Base-by-base conservation (phyloP, 2,797 vertebrate species). In the Amniataba percoides region DNA sequence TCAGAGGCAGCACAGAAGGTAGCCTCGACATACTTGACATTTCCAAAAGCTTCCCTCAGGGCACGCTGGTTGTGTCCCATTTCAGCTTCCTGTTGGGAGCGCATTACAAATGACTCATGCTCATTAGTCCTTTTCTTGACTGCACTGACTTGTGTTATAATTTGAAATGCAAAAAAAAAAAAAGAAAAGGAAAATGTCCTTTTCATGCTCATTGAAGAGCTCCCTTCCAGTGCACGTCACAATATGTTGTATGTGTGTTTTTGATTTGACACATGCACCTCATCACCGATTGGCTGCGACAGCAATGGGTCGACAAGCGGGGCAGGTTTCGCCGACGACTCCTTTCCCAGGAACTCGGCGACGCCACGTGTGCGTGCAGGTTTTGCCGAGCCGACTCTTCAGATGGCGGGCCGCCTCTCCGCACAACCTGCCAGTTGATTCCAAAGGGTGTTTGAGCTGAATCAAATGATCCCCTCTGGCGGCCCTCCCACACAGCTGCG, bases 401-500 rank as follows among this genome's bases (percentile, higher is more conserved):
- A 61, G 58, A 72, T 36, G 58, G 67, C 7, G 71, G 65, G 59
- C 70, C 77, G 67, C 52, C 72, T 5, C 61, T 80, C 56, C 59
- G 34, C 36, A 23, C 36, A 23, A 51, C 21, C 68, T 82, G 64
- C 74, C 71, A 53, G 88, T 92, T 86, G 89, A 90, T 93, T 91
- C 70, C 43, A 81, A 80, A 82, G 88, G 88, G 80, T 83, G 78
- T 90, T 83, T 88, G 84, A 85, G 85, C 82, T 77, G 87, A 91
- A 89, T 84, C 85, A 88, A 88, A 89, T 69, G 87, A 88, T 78
- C 84, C 86, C 90, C 85, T 60, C 79, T 62, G 87, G 90, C 90
- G 53, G 69, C 61, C 83, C 86, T 84, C 89, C 89, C 87, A 87
- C 83, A 65, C 92, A 91, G 90, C 92, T 92, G 90, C n/a, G 58